Base-by-base conservation (phyloP, 2,797 vertebrate species). In the Pithecia hirsuta region DNA sequence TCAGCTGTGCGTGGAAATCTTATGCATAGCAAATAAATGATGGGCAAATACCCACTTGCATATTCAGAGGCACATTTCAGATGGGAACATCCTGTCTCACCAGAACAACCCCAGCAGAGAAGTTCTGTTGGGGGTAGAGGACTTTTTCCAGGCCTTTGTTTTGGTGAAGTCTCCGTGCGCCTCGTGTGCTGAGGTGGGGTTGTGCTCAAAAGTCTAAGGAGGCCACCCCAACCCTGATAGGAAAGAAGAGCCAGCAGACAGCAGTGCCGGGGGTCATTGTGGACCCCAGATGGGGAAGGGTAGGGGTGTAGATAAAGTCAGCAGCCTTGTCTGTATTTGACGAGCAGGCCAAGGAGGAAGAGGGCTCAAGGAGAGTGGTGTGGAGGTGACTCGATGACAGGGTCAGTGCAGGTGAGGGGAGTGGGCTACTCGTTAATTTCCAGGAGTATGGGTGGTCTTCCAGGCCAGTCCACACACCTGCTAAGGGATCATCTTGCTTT, bases 171-270 rank as follows among this genome's bases (percentile, higher is more conserved):
- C 57, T 88, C 57, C 26, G 41, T 6, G 7, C 1, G 44, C 57
- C 36, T 13, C 28, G 13, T 20, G 39, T 10, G 22, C 30, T 9
- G 17, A 19, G 0, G 28, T 10, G 50, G 67, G 67, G 44, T 39
- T 70, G 33, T 61, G 22, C 22, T 78, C 3, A 0, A 36, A 64
- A 24, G 41, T 41, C 72, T 24, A 15, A 7, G 11, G 64, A 36
- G 22, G 36, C 10, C 0, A 10, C 41, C 46, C 52, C 52, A 55
- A 10, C 50, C 33, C 12, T 0, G 2, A 55, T 1, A 15, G 50
- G 26, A 5, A 0, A 0, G 46, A 19, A 8, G 46, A 26, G 26
- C 46, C 1, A 1, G 75, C n/a, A 7, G 48, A 4, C 28, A 64
- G 26, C 0, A 19, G 15, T 3, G 10, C 33, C 12, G 10, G 28